phyloP scores from a whole-genome alignment of 1,140 invertebrate species.

The Drosophila pseudoobscura region DNA sequence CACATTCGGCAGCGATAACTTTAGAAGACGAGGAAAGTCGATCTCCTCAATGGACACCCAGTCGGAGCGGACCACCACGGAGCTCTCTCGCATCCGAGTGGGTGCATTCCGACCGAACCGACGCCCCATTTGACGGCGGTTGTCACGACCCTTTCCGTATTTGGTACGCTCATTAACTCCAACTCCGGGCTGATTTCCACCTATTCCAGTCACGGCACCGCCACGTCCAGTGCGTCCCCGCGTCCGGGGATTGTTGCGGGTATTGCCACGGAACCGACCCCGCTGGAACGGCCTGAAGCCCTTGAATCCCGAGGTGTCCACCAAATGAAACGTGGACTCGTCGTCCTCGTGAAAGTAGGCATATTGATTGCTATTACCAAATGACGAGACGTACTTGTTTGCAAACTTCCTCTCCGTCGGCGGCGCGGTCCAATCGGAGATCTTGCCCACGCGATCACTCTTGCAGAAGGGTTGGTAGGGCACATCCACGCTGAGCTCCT shows the following conservation, averaged over 20 bases:
- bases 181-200: slow-evolving; percentile 21
- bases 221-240: slow-evolving; percentile 89
- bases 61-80: slow-evolving; percentile 96
- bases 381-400: slow-evolving; percentile 98
- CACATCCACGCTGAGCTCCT: slow-evolving; percentile 97
- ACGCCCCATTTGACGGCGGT: slow-evolving; percentile 86
- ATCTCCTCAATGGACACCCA: slow-evolving; percentile 99
- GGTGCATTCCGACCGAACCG: slow-evolving; percentile 93
- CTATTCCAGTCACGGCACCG: slow-evolving; percentile 78
- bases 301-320: slow-evolving; percentile 90
- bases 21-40: slow-evolving; percentile 97
- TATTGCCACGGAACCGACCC: slow-evolving; percentile 91
- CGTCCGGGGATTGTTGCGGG: slow-evolving; percentile 87
- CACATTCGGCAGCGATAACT: slow-evolving; percentile 94
- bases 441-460: slow-evolving; percentile 97
- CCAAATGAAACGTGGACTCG: slow-evolving; percentile 97
- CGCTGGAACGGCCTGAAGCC: slow-evolving; percentile 94
- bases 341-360: slow-evolving; percentile 99
- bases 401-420: slow-evolving; percentile 94
- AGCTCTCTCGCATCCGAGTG: slow-evolving; percentile 98
- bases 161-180: slow-evolving; percentile 86
- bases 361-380: slow-evolving; percentile 97
- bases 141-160: slow-evolving; percentile 84
- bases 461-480: slow-evolving; percentile 99
- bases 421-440: slow-evolving; percentile 98